Evolutionary conservation across 2,888 invertebrate species (phyloP), one percentile per base, ranked within the genome.

Genomic region (Sacculina carcini): DNA sequence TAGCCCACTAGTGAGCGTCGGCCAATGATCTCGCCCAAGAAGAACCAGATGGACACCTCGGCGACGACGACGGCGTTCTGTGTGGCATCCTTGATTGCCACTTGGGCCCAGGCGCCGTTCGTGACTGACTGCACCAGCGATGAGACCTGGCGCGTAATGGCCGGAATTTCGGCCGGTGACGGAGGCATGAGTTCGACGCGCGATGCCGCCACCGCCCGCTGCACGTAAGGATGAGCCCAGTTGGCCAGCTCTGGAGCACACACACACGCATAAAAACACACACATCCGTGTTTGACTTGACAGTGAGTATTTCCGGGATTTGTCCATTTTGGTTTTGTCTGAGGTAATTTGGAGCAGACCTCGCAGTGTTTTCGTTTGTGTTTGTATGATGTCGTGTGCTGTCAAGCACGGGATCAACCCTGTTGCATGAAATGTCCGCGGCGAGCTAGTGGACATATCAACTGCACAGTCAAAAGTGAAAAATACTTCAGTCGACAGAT

Each of bases 11-110:
- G 58, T 64, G 81, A 77, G 60, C 90, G 76, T 67, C 89, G 90
- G 62, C 96, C 96, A 62, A 98, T 89, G 65, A 84, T 82, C 73
- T 98, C 96, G 59, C 96, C 96, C 58, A 90, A 70, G 63, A 79
- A 96, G 69, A 98, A 98, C 89, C 94, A 94, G 69, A 83, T 86
- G 50, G 75, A 63, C 34, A 98, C 78, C 70, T 98, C 96, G 53
- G 78, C 70, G 14, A 77, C 77, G n/a, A 98, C 77, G n/a, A 92
- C 69, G 3, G 80, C 76, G 65, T 96, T 96, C 50, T 92, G 65
- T 69, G 79, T 77, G 7, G 80, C 89, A 64, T 96, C 86, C 64
- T 73, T 78, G 10, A 92, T 78, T 1, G 87, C 76, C 39, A 84
- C 68, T 39, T 86, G 71, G 64, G 78, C 85, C 78, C 84, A 94